Evolutionary conservation across 1,140 invertebrate species (phyloP), one percentile per base, ranked within the genome.

Genomic region (Acromyrmex heyeri): DNA sequence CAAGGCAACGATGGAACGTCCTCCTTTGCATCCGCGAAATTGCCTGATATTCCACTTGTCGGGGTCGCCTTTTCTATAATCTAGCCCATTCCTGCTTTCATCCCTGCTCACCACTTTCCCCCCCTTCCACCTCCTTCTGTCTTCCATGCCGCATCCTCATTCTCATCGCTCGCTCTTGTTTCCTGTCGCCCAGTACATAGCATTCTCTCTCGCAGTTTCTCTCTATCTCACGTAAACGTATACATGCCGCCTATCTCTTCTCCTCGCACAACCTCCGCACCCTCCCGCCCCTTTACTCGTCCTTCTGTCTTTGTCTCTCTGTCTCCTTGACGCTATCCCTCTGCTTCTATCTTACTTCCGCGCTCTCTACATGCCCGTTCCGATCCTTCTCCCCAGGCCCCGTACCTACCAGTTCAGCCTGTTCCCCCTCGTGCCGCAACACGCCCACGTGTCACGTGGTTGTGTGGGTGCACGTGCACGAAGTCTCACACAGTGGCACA

Each of bases 361-460:
- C 76, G 34, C 78, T 61, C 85, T 61, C 64, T 81, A 27, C 50
- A 34, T 50, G 65, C 59, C 44, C 30, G 62, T 59, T 24, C 48
- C 76, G 18, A 67, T 82, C 34, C 44, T 44, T 78, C 65, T 48
- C 50, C 61, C 27, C 53, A 44, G 38, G 44, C 73, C 73, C 27
- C 53, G 55, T 50, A 57, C 82, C 82, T 85, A 53, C 62, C 62
- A 72, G 75, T 59, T 55, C 85, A 18, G 50, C 82, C 61, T 69
- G 76, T 79, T 48, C 82, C 73, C 76, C 53, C 59, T 85, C 16
- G 59, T 79, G 62, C 64, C 50, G 21, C 75, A 79, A 70, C 88
- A 88, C 87, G 88, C 83, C 87, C 82, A 89, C 88, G 55, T 65
- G 70, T 48, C 77, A 90, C 87, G 77, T 83, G 88, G 65, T 44